These are phyloP conservation scores for Pagrus major DNA, from an alignment of 2,113 vertebrate genomes.

Conservation along the genomic window DNA sequence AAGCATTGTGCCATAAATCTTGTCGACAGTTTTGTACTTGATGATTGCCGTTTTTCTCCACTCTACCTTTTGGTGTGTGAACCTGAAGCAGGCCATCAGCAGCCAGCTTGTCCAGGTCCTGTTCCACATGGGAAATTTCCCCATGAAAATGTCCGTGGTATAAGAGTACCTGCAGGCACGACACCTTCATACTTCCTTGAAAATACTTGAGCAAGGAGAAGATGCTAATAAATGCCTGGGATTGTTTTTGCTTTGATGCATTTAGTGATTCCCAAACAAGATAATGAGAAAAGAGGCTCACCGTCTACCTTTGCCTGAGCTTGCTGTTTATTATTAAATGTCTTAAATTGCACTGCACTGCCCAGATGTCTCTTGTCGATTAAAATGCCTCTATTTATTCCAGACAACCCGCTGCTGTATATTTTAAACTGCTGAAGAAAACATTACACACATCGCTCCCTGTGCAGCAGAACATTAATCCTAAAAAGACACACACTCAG, in stretches of 20 bases:
- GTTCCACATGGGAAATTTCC: constrained; percentile 57
- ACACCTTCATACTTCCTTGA: constrained; percentile 8
- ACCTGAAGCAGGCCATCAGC: constrained; percentile 16
- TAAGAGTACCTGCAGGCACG: background rate
- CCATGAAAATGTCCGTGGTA: constrained; percentile 5
- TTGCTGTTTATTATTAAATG: background rate
- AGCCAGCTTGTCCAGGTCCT: constrained; percentile 4
- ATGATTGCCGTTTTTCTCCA: constrained; percentile 66
- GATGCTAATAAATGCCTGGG: background rate
- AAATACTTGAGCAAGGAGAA: background rate
- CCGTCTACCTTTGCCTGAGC: background rate
- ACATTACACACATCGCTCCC: background rate
- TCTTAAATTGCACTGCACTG: background rate
- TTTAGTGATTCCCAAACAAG: background rate
- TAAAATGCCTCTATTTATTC: background rate
- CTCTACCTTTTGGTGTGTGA: constrained; percentile 11
- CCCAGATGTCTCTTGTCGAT: background rate
- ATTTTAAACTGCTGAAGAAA: background rate
- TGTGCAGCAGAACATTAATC: background rate
- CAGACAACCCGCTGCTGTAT: background rate
- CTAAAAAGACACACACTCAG: background rate
- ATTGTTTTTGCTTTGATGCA: background rate
- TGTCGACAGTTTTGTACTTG: constrained; percentile 79
- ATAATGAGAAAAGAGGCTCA: background rate
- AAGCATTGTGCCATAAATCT: constrained; percentile 83